These are phyloP conservation scores for Neotoxoptera formosana DNA, from an alignment of 1,140 invertebrate genomes.

Conservation along the genomic window DNA sequence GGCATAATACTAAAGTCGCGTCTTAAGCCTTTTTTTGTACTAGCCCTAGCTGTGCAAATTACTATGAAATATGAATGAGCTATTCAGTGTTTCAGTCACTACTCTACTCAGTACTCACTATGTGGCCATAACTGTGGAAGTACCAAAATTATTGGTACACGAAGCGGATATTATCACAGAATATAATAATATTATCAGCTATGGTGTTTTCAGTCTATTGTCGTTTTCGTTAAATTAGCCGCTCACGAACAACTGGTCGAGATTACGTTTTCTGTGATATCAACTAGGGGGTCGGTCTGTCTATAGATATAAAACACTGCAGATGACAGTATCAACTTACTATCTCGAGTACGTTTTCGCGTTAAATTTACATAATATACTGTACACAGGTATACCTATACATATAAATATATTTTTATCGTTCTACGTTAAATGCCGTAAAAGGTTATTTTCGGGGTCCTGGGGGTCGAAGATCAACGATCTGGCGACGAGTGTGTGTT, in stretches of 20 bases:
- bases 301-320: not conserved
- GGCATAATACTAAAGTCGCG: no score
- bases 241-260: not conserved
- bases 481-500: not conserved
- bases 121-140: not conserved
- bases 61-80: no score
- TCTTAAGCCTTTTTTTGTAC: no score
- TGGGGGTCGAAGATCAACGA: not conserved
- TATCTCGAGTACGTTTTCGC: not conserved
- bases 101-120: no score
- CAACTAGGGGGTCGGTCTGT: not conserved
- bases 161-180: not conserved
- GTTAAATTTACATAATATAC: not conserved
- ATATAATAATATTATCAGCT: no score
- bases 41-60: no score
- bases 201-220: not conserved
- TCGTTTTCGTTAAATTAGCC: not conserved
- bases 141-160: not conserved
- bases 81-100: no score
- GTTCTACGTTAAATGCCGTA: not conserved
- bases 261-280: not conserved
- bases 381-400: not conserved
- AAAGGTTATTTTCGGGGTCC: not conserved
- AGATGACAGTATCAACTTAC: not conserved
- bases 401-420: no score